Evolutionary conservation across 1,140 invertebrate genomes (phyloP).

Genomic region (Sesamia nonagrioides): DNA sequence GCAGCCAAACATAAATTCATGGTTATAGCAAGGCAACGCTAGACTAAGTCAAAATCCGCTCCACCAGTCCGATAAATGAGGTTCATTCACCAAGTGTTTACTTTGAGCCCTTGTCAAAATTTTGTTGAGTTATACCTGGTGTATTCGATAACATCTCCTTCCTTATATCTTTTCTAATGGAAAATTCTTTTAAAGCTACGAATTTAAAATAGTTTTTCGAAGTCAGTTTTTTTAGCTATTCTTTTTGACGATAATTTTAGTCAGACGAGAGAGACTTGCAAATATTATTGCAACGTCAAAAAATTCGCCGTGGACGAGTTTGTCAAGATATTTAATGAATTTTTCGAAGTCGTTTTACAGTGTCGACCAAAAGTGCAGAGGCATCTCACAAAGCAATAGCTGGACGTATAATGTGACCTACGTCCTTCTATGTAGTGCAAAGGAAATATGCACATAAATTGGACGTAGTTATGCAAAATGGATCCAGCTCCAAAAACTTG

Average conservation of each 20-base stretch:
- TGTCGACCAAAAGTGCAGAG: too few relatives aligned
- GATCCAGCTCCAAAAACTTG: too few relatives aligned
- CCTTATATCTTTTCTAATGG: not conserved
- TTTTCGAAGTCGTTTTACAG: not conserved
- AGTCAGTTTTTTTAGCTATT: constrained; percentile 8
- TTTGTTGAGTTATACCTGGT: not conserved
- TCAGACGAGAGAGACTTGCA: not conserved
- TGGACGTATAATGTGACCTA: too few relatives aligned
- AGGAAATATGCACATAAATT: too few relatives aligned
- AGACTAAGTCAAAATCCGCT: constrained; percentile 20
- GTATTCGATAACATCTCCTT: constrained; percentile 5
- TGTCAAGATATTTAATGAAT: not conserved
- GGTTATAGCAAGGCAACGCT: not conserved
- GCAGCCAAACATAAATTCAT: not conserved
- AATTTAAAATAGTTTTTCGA: constrained; percentile 11
- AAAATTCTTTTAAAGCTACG: constrained; percentile 10
- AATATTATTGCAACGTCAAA: constrained; percentile 7
- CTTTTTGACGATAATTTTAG: constrained; percentile 3
- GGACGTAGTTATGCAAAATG: too few relatives aligned
- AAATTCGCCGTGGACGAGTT: not conserved
- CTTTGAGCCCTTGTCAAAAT: constrained; percentile 19
- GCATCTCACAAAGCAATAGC: too few relatives aligned
- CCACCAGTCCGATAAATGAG: constrained; percentile 19
- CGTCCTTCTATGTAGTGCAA: too few relatives aligned
- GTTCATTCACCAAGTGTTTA: constrained; percentile 9